Conservation (phyloP, 2,797 vertebrate genomes). For the Merluccius polli region DNA sequence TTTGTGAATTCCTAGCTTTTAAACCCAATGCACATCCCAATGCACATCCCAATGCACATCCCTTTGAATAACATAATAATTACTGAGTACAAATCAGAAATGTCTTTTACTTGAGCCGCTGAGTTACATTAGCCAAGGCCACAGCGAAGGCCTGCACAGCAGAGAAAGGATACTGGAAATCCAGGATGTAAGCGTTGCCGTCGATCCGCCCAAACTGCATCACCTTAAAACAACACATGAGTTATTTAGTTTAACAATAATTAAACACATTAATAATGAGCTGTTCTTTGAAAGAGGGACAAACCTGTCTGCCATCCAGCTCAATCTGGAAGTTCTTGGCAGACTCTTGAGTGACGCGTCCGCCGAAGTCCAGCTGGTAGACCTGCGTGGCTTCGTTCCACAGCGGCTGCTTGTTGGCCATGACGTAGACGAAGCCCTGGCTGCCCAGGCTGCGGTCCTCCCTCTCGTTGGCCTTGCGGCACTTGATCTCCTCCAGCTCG, state of each 20-base stretch:
- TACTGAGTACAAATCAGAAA: conserved; percentile 16
- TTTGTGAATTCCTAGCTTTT: background rate
- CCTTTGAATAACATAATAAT: conserved; percentile 53
- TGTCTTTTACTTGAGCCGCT: conserved; percentile 87
- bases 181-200: conserved; percentile 96
- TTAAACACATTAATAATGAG: background rate
- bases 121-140: conserved; percentile 97
- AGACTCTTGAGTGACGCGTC: conserved; percentile 95
- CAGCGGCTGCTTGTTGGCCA: conserved; percentile 98
- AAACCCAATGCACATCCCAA: conserved; percentile 40
- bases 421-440: conserved; percentile 96
- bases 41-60: conserved; percentile 31
- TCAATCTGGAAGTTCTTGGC: conserved; percentile 99
- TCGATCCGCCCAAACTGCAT: conserved; percentile 99
- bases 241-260: too few species aligned
- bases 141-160: conserved; percentile 98
- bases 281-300: background rate
- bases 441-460: conserved; percentile 94
- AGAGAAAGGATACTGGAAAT: conserved; percentile 99
- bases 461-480: conserved; percentile 91
- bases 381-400: conserved; percentile 99
- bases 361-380: conserved; percentile 98
- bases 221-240: conserved; percentile 73
- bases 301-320: conserved; percentile 95
- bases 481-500: conserved; percentile 93